Evolutionary conservation across 2,113 vertebrate species (phyloP), one percentile per base, ranked within the genome.

Genomic region (Microcebus jonahi): DNA sequence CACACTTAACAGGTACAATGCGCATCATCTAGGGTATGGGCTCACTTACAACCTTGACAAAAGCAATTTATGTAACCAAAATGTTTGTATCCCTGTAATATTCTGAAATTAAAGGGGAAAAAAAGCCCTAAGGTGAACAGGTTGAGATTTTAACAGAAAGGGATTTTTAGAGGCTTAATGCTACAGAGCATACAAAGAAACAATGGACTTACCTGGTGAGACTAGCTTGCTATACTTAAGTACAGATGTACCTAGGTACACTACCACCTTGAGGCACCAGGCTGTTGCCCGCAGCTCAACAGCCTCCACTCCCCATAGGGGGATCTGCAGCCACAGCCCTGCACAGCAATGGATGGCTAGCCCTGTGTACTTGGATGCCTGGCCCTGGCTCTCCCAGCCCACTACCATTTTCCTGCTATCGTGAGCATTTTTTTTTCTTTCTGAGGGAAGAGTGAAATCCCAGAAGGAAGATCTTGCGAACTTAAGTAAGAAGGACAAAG

Each of bases 191-290:
- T 79, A 6, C 12, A 83, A 71, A 8, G 34, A 20, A 34, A 61
- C 15, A 39, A 36, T 21, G 31, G 11, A 57, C 29, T 48, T 81
- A 55, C 18, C n/a, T 76, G 23, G 4, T 65, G 39, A 90, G 48
- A 57, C 17, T 5, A 25, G 27, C 10, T 93, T 73, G 25, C 34
- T 85, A 7, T 68, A 25, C 5, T 2, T 6, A 14, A n/a, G 71
- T 4, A 79, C 0, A 4, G 50, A 13, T 55, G n/a, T 94, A 50
- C 3, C 0, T 6, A 25, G 48, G 15, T 4, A 39, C 0, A 8
- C 27, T 7, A 57, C 45, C 9, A 1, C 2, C 25, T 68, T 2
- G 2, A 12, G 2, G 10, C n/a, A 42, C 23, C 8, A 71, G 31
- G 6, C 23, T 45, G 84, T 67, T 55, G 45, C 53, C 14, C 0